These are phyloP conservation scores for Alentia gelatinosa DNA, from an alignment of 2,888 invertebrate genomes.

Conservation along the genomic window DNA sequence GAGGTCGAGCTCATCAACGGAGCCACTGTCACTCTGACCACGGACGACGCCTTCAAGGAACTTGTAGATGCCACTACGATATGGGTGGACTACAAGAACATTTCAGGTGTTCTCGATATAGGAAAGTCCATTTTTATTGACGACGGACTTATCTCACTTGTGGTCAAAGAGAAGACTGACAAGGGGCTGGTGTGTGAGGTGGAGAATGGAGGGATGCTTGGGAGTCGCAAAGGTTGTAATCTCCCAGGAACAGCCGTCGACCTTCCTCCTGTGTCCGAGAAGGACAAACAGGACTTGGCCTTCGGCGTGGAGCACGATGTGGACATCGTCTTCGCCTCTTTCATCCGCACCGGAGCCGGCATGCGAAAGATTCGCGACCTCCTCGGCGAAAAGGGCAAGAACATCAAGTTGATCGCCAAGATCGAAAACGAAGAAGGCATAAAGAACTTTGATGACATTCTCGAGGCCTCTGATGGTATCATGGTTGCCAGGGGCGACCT, in stretches of 20 bases:
- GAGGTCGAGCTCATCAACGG: slow-evolving; percentile 94
- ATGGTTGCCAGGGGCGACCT: slow-evolving; percentile 99
- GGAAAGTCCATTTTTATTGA: slow-evolving; percentile 95
- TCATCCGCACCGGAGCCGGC: slow-evolving; percentile 95
- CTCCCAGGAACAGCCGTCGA: slow-evolving; percentile 97
- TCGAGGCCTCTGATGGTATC: slow-evolving; percentile 95
- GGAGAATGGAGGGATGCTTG: slow-evolving; percentile 96
- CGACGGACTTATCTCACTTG: slow-evolving; percentile 96
- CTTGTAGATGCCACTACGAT: slow-evolving; percentile 88
- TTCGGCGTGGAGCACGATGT: slow-evolving; percentile 95
- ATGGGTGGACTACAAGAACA: slow-evolving; percentile 96
- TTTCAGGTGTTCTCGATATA: slow-evolving; percentile 89
- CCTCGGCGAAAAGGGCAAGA: slow-evolving; percentile 89
- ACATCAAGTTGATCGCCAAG: slow-evolving; percentile 97
- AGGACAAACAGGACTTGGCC: slow-evolving; percentile 93
- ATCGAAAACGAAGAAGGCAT: slow-evolving; percentile 98
- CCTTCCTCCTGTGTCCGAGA: slow-evolving; percentile 97
- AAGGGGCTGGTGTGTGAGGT: slow-evolving; percentile 87
- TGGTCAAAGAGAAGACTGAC: slow-evolving; percentile 88
- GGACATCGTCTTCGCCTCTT: slow-evolving; percentile 98
- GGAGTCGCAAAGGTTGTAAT: slow-evolving; percentile 97
- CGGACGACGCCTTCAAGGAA: slow-evolving; percentile 88
- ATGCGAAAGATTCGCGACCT: slow-evolving; percentile 91
- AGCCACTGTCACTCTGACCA: slow-evolving; percentile 90
- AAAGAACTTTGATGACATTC: slow-evolving; percentile 91